Conservation (phyloP, 1,140 invertebrate genomes). For the Danaus melanippus region DNA sequence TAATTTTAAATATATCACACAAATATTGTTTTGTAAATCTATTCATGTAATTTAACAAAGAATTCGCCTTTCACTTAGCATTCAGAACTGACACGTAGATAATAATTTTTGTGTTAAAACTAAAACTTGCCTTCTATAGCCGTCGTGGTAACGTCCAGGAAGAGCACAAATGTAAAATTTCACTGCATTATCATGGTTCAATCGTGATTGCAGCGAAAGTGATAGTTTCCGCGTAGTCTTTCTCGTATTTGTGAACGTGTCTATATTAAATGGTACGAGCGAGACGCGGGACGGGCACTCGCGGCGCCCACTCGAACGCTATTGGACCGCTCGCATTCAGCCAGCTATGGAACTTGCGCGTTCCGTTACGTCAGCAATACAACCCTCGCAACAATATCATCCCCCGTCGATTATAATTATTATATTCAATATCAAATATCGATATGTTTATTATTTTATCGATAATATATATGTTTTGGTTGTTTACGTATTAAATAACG, state of each 20-base stretch:
- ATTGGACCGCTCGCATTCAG: constrained; percentile 26
- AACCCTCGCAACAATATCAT: constrained; percentile 6
- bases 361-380: constrained; percentile 18
- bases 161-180: constrained; percentile 35
- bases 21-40: constrained; percentile 24
- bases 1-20: not conserved
- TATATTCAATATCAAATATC: not conserved
- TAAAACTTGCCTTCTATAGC: constrained; percentile 49
- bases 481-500: no score
- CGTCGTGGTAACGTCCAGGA: constrained; percentile 28
- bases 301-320: constrained; percentile 35
- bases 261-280: constrained; percentile 14
- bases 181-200: constrained; percentile 52
- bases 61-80: constrained; percentile 67
- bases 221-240: constrained; percentile 45
- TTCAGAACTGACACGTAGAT: constrained; percentile 63
- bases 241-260: constrained; percentile 37
- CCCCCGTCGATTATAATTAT: no score
- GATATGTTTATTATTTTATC: not conserved
- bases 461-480: no score
- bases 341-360: constrained; percentile 13
- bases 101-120: constrained; percentile 47
- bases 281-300: constrained; percentile 42
- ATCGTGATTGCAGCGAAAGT: constrained; percentile 49
- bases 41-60: constrained; percentile 51